Conservation (phyloP, 2,797 vertebrate species). For the Margarornis squamiger region DNA sequence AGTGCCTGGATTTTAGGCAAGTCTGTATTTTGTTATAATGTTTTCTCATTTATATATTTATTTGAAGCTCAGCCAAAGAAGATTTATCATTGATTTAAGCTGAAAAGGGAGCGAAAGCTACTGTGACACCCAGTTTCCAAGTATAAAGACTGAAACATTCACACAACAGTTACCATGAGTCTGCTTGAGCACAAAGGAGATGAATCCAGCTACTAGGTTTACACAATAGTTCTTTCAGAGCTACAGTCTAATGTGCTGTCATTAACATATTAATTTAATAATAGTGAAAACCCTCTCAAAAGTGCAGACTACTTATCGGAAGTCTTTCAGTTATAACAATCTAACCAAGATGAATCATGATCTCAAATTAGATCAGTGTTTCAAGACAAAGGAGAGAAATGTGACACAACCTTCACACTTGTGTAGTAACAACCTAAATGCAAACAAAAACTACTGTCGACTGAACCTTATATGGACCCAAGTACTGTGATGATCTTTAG, state of each 20-base stretch:
- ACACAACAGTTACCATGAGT: not conserved
- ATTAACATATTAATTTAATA: not conserved
- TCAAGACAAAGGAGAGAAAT: conserved; percentile 3
- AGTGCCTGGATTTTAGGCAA: not conserved
- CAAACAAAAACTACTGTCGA: not conserved
- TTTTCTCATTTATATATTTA: not conserved
- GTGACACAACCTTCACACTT: not conserved
- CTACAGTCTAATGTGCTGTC: not conserved
- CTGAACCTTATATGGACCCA: not conserved
- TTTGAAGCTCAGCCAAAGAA: not conserved
- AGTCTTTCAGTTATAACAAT: not conserved
- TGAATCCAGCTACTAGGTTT: not conserved
- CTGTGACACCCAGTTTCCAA: not conserved
- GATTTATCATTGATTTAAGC: not conserved
- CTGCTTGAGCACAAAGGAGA: not conserved
- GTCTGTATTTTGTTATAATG: not conserved
- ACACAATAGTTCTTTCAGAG: not conserved
- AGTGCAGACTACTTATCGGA: not conserved
- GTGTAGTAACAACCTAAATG: not conserved
- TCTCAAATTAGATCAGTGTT: not conserved
- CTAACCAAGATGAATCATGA: not conserved
- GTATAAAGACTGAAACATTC: not conserved
- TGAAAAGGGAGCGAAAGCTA: not conserved
- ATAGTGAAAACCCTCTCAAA: not conserved
- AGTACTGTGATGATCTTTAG: not conserved